Evolutionary conservation across 2,888 invertebrate genomes (phyloP).

Genomic region (Rugalucina vietnamica): DNA sequence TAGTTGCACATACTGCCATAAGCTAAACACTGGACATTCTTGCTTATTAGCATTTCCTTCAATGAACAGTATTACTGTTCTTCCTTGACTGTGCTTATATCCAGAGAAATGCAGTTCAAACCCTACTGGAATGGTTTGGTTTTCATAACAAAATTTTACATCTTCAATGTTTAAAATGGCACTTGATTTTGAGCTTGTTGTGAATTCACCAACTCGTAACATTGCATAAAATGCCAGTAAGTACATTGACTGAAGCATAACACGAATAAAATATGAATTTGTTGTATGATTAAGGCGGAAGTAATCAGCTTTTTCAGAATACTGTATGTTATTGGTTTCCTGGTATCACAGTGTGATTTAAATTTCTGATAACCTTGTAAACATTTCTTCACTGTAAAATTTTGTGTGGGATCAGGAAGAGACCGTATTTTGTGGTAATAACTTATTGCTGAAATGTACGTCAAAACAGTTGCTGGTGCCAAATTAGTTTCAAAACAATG

Average conservation of each 20-base stretch:
- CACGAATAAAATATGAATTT: neutral
- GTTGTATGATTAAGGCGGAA: neutral
- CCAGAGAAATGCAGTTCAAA: neutral
- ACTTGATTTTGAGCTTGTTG: neutral
- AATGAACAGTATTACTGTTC: neutral
- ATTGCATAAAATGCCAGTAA: neutral
- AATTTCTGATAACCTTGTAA: neutral
- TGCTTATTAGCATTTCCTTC: no score
- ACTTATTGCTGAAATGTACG: neutral
- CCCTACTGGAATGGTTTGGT: neutral
- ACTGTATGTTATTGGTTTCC: neutral
- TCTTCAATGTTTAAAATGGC: neutral
- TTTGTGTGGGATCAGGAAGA: neutral
- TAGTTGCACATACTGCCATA: neutral
- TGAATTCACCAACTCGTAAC: neutral
- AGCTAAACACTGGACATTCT: neutral
- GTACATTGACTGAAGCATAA: neutral
- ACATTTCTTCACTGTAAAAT: neutral
- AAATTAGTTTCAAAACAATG: neutral
- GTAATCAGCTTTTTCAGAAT: neutral
- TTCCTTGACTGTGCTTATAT: neutral
- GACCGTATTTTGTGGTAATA: neutral
- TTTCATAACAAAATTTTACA: neutral
- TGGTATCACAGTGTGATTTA: neutral
- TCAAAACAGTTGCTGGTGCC: neutral